Percentiles rank a stretch among this genome's conserved stretches.
phyloP scores from a whole-genome alignment of 2,113 vertebrate genomes.

The Amblyopsis rosae region DNA sequence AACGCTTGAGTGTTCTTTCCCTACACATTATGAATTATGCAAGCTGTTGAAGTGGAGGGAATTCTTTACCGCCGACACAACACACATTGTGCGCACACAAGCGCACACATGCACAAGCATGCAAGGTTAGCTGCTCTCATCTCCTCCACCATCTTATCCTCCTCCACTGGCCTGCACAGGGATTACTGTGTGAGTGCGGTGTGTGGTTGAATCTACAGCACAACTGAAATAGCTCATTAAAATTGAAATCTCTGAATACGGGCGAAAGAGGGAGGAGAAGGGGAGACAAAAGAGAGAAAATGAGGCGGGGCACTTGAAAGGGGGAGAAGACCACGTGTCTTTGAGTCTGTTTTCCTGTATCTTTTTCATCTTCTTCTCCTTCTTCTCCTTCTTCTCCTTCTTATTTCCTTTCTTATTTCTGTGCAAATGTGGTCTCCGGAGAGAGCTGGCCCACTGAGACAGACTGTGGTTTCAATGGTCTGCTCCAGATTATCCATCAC shows the following conservation, averaged over 20 bases:
- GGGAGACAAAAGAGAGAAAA: constrained; percentile 23
- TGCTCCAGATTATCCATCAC: too few species aligned
- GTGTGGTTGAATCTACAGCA: constrained; percentile 25
- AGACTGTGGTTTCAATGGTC: too few species aligned
- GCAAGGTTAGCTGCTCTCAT: constrained; percentile 34
- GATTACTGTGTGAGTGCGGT: constrained; percentile 17
- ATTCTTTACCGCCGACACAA: constrained; percentile 26
- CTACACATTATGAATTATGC: constrained; percentile 59
- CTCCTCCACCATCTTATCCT: background rate
- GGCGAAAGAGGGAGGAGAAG: constrained; percentile 20
- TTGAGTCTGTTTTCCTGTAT: constrained; percentile 28
- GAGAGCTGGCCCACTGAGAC: too few species aligned
- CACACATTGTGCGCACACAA: background rate
- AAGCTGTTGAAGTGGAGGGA: constrained; percentile 38
- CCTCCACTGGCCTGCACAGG: constrained; percentile 18
- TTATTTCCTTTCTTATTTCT: constrained; percentile 28
- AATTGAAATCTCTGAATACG: constrained; percentile 17
- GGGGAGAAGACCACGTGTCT: constrained; percentile 34
- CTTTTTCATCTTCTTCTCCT: constrained; percentile 1
- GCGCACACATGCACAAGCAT: background rate
- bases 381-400: constrained; percentile 7
- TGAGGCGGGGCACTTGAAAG: constrained; percentile 35
- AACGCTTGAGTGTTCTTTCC: constrained; percentile 33
- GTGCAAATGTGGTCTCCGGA: background rate
- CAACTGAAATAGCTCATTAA: constrained; percentile 12